phyloP scores from a whole-genome alignment of 37 sponge, comb jelly and placozoan genomes.

The Amphimedon queenslandica region DNA sequence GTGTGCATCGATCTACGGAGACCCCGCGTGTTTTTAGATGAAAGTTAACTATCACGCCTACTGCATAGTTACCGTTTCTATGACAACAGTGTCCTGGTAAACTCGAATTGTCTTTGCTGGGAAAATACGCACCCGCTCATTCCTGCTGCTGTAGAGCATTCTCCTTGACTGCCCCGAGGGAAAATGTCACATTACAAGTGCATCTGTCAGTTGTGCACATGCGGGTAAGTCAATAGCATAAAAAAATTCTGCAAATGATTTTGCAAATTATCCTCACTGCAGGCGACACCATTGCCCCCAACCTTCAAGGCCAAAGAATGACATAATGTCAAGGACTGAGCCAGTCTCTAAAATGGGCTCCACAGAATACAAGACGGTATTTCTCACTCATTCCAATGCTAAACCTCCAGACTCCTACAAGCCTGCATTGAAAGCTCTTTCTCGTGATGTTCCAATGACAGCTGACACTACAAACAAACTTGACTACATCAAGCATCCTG shows the following conservation, averaged over 20 bases:
- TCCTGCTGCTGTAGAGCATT: no score
- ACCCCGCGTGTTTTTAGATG: no score
- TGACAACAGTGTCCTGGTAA: no score
- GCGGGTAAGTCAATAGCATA: constrained; percentile 59
- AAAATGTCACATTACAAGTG: no score
- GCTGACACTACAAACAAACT: constrained; percentile 31
- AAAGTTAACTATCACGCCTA: no score
- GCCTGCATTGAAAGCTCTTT: constrained; percentile 27
- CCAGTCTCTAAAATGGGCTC: constrained; percentile 21
- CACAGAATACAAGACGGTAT: constrained; percentile 48
- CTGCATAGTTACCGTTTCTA: no score
- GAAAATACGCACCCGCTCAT: no score
- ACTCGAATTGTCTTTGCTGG: no score
- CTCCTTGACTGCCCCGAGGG: no score
- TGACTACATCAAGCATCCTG: constrained; percentile 47
- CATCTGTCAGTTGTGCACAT: constrained; percentile 77
- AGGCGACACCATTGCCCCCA: constrained; percentile 80
- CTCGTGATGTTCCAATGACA: constrained; percentile 35
- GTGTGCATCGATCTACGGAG: no score
- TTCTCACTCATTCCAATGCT: constrained; percentile 18
- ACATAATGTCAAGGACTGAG: constrained; percentile 14
- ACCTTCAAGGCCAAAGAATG: constrained; percentile 11
- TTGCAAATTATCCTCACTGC: not conserved
- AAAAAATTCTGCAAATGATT: not conserved
- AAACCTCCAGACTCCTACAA: constrained; percentile 24